A percentile compares a stretch with the other conserved stretches of the same genome.
These are phyloP conservation scores for Escarpia spicata DNA, from an alignment of 2,888 invertebrate species.

Conservation along the genomic window DNA sequence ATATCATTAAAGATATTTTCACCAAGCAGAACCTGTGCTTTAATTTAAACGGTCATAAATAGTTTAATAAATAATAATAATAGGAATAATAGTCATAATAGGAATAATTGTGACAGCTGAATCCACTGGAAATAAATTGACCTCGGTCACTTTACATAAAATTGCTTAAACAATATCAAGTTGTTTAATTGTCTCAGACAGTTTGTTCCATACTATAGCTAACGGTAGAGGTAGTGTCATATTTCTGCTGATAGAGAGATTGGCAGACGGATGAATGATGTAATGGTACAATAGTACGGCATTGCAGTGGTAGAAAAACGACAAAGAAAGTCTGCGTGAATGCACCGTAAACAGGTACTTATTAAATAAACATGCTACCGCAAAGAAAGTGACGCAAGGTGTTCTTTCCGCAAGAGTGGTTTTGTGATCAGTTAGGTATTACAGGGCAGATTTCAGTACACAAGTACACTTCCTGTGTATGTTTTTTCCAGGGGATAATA, in stretches of 20 bases:
- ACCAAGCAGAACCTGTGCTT: background rate
- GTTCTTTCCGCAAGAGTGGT: background rate
- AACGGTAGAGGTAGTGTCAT: background rate
- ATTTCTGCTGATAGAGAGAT: background rate
- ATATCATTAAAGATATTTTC: background rate
- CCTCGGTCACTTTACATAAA: no score
- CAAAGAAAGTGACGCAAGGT: background rate
- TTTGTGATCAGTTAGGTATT: background rate
- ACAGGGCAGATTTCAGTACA: background rate
- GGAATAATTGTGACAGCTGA: no score
- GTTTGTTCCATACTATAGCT: no score
- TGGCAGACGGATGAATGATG: background rate
- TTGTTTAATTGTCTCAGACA: no score
- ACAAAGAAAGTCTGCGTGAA: background rate
- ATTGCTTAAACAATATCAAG: no score
- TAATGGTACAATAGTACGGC: background rate
- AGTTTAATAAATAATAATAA: no score
- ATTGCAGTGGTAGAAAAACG: background rate
- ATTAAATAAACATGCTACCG: background rate
- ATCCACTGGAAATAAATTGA: no score
- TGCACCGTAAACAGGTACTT: background rate
- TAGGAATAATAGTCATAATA: no score
- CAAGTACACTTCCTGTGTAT: background rate
- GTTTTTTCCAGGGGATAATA: background rate
- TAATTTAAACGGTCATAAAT: no score